Conservation (phyloP, 2,113 vertebrate genomes). For the Psilopogon haemacephalus region DNA sequence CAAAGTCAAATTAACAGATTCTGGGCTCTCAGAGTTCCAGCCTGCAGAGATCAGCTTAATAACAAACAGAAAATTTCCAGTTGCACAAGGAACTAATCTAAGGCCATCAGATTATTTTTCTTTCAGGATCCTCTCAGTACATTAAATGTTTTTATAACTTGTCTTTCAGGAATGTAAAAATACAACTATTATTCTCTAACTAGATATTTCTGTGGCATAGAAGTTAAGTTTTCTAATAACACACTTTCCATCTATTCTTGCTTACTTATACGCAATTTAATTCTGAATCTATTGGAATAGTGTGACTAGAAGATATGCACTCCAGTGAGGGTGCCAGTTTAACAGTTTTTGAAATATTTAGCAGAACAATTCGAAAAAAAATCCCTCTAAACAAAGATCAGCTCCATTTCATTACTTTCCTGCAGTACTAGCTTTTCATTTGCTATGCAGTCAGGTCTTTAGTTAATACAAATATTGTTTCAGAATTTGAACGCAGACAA, state of each 20-base stretch:
- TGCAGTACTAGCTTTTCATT: slow-evolving; percentile 5
- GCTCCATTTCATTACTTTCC: not conserved
- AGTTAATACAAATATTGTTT: slow-evolving; percentile 51
- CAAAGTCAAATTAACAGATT: not conserved
- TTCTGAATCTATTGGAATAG: not conserved
- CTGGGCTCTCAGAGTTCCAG: not conserved
- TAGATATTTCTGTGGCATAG: not conserved
- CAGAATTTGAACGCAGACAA: slow-evolving; percentile 61
- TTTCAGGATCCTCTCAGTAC: not conserved
- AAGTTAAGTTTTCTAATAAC: not conserved
- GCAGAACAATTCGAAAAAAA: not conserved
- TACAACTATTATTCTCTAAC: not conserved
- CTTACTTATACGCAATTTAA: not conserved
- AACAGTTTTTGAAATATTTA: not conserved
- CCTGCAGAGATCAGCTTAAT: not conserved
- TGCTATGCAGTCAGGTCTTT: slow-evolving; percentile 11
- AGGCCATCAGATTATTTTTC: not conserved
- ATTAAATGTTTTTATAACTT: not conserved
- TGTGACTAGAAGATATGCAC: not conserved
- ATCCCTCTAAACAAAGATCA: not conserved
- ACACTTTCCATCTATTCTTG: not conserved
- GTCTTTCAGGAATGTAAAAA: not conserved
- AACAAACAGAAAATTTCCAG: not conserved
- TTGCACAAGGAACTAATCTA: not conserved
- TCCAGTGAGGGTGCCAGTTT: not conserved